These are phyloP conservation scores for Ochropacha duplaris DNA, from an alignment of 2,888 invertebrate species.

Conservation along the genomic window DNA sequence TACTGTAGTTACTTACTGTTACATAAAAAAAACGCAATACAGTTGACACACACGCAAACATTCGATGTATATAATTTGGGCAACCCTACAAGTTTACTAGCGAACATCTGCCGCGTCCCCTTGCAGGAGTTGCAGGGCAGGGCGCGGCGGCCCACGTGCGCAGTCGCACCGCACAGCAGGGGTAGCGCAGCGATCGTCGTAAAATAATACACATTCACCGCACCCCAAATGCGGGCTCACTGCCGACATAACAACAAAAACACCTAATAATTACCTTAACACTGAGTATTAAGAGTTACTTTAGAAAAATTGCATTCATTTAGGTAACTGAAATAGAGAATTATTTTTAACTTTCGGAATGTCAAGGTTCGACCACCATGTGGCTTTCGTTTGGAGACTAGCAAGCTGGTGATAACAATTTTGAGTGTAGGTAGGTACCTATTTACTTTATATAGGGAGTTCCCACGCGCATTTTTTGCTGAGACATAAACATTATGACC, in stretches of 20 bases:
- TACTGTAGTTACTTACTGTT: too few relatives aligned
- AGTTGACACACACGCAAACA: background rate
- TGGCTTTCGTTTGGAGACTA: conserved; percentile 66
- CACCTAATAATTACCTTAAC: conserved; percentile 45
- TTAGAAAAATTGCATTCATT: conserved; percentile 35
- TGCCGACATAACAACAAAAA: conserved; percentile 25
- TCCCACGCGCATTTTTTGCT: background rate
- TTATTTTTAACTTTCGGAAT: conserved; percentile 80
- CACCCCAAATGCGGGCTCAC: conserved; percentile 74
- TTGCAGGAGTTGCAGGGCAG: conserved; percentile 13
- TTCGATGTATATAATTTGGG: conserved; percentile 33
- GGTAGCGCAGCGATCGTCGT: conserved; percentile 60
- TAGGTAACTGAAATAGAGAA: conserved; percentile 66
- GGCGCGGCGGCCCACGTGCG: conserved; percentile 63
- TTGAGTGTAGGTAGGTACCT: conserved; percentile 21
- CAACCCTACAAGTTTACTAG: conserved; percentile 46
- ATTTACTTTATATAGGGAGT: background rate
- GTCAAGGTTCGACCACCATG: conserved; percentile 78
- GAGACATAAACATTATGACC: background rate
- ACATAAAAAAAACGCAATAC: background rate
- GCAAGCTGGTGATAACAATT: conserved; percentile 68
- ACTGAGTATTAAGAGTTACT: conserved; percentile 41
- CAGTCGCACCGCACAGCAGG: conserved; percentile 69
- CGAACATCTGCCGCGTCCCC: conserved; percentile 72
- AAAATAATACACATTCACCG: conserved; percentile 55